phyloP scores from a whole-genome alignment of 2,888 invertebrate genomes.

The Volucella inanis region DNA sequence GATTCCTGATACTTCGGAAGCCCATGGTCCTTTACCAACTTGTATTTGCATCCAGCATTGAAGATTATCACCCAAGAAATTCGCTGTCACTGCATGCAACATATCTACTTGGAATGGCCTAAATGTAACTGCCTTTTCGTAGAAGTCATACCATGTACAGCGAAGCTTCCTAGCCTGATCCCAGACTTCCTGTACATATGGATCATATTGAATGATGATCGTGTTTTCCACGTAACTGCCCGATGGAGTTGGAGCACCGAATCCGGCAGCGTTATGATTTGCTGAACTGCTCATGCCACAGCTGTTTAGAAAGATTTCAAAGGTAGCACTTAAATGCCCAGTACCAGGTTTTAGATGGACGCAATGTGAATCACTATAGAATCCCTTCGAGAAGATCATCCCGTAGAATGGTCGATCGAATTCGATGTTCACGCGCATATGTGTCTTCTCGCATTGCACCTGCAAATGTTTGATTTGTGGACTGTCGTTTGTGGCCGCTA shows the following conservation, averaged over 20 bases:
- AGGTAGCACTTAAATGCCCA: constrained; percentile 94
- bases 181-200: constrained; percentile 97
- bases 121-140: constrained; percentile 97
- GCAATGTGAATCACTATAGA: constrained; percentile 95
- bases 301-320: constrained; percentile 95
- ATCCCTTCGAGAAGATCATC: constrained; percentile 97
- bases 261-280: constrained; percentile 92
- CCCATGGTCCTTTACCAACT: constrained; percentile 98
- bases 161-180: constrained; percentile 95
- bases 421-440: constrained; percentile 97
- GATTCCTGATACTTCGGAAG: constrained; percentile 97
- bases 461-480: constrained; percentile 96
- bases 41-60: constrained; percentile 99
- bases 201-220: constrained; percentile 97
- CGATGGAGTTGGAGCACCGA: constrained; percentile 94
- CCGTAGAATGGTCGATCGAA: constrained; percentile 97
- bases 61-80: constrained; percentile 96
- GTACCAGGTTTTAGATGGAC: constrained; percentile 96
- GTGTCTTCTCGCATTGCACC: constrained; percentile 97
- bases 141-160: constrained; percentile 98
- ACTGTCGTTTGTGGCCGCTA: constrained; percentile 92
- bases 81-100: constrained; percentile 96
- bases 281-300: constrained; percentile 97
- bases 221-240: constrained; percentile 97
- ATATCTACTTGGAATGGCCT: constrained; percentile 98